Percentiles rank a stretch among this genome's conserved stretches.
Evolutionary conservation across 2,113 vertebrate species (phyloP).

Genomic region (Puntigrus tetrazona): DNA sequence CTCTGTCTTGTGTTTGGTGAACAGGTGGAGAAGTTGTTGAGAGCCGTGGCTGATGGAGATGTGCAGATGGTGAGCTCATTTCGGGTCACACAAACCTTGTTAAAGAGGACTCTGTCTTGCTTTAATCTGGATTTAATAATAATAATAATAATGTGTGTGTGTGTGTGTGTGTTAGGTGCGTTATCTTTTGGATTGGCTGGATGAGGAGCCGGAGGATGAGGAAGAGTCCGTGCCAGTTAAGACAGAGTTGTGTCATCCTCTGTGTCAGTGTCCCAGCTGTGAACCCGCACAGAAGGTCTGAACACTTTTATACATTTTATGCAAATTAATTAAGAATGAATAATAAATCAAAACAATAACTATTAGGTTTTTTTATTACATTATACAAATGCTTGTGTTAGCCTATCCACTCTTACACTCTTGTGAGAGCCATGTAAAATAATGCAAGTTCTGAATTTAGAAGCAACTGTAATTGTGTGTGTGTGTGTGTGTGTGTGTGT

Average conservation of each 20-base stretch:
- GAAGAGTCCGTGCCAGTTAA: slow-evolving; percentile 57
- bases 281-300: slow-evolving; percentile 89
- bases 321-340: background rate
- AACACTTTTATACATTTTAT: background rate
- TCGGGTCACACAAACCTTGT: background rate
- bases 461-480: background rate
- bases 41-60: slow-evolving; percentile 92
- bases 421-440: too few species aligned
- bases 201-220: slow-evolving; percentile 81
- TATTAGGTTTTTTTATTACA: too few species aligned
- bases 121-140: background rate
- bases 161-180: slow-evolving; percentile 79
- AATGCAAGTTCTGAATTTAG: too few species aligned
- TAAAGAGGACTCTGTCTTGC: background rate
- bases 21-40: slow-evolving; percentile 94
- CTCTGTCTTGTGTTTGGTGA: slow-evolving; percentile 39
- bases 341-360: background rate
- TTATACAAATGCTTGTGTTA: too few species aligned
- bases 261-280: slow-evolving; percentile 91
- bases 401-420: too few species aligned
- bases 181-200: slow-evolving; percentile 92
- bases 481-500: slow-evolving; percentile 21
- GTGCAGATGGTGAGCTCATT: slow-evolving; percentile 89
- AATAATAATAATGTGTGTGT: background rate
- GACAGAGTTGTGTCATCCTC: slow-evolving; percentile 85